Base-by-base conservation (phyloP, 2,888 invertebrate genomes). In the Andrena minutula region DNA sequence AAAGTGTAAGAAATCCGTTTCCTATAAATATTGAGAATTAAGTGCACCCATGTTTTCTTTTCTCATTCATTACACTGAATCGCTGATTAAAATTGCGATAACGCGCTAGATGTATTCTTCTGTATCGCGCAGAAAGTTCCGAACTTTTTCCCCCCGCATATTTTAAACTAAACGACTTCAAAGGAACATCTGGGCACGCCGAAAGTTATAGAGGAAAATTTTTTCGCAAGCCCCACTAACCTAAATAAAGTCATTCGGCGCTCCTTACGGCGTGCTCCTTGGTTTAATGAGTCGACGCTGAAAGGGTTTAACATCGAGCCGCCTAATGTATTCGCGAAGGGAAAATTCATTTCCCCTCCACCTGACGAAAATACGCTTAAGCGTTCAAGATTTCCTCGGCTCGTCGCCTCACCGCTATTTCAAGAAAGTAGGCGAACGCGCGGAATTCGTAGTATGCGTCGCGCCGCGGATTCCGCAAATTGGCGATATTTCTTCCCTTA, bases 371-470 rank as follows among this genome's bases (percentile, higher is more conserved):
- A 80, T 51, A 41, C 20, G 47, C 6, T 49, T 20, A 23, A 63
- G 61, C 41, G 69, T 66, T 23, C 10, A 28, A 23, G 53, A 81
- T 51, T 71, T 69, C 51, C 71, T 58, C 30, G 77, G 69, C n/a
- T 47, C 49, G 71, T 60, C 63, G 71, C 20, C 51, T 28, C 35
- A 32, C 32, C 72, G 75, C 76, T 84, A 85, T 85, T 85, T 85
- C 71, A 69, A 82, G 82, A 79, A 85, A 84, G 75, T 84, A 66
- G 85, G 82, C 82, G 79, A 85, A 82, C 56, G 56, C 79, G 32
- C 12, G 84, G 84, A 76, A 84, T 85, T 75, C 70, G 30, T 30
- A 51, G 76, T 63, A 76, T 68, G 82, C 73, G 56, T 56, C 49
- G 56, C 64, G 72, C 70, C 78, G 66, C 69, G 66, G 71, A 83